These are phyloP conservation scores for Acanthaster planci DNA, from an alignment of 35 echinoderm and acorn worm genomes.

Conservation along the genomic window DNA sequence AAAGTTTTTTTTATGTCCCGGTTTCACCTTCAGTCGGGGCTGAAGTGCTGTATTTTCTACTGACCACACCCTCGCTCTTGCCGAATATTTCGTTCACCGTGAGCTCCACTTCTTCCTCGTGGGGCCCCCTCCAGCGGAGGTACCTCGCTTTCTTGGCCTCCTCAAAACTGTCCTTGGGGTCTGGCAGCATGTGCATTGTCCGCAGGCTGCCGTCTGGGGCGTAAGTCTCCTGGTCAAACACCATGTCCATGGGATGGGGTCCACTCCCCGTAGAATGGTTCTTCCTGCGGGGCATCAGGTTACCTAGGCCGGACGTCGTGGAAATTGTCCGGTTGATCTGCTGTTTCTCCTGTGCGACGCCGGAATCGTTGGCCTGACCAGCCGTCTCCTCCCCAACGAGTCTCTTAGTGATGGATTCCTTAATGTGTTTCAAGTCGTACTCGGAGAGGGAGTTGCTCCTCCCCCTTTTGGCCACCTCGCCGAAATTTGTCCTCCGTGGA, in stretches of 20 bases:
- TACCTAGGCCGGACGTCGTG: neutral
- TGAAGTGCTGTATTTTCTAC: neutral
- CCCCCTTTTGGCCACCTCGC: neutral
- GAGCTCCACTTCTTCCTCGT: constrained; percentile 39
- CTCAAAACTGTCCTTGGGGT: constrained; percentile 52
- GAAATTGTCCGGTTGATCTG: neutral
- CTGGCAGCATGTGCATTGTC: constrained; percentile 88
- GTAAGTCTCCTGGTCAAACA: constrained; percentile 83
- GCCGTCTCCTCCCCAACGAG: neutral
- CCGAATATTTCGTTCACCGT: constrained; percentile 62
- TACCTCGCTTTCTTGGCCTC: constrained; percentile 85
- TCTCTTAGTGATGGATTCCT: constrained; percentile 13
- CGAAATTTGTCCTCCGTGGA: neutral
- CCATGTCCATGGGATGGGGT: constrained; percentile 4
- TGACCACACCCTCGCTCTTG: constrained; percentile 25
- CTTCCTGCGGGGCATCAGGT: neutral
- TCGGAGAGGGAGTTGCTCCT: constrained; percentile 19
- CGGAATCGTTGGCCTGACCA: neutral
- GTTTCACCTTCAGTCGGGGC: neutral
- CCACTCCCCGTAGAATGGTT: neutral
- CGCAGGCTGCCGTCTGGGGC: constrained; percentile 85
- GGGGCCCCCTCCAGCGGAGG: constrained; percentile 67
- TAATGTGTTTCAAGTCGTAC: neutral
- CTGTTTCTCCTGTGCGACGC: neutral
- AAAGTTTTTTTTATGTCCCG: neutral